These are phyloP conservation scores for Lithophane semibrunnea DNA, from an alignment of 2,888 invertebrate species.

Conservation along the genomic window DNA sequence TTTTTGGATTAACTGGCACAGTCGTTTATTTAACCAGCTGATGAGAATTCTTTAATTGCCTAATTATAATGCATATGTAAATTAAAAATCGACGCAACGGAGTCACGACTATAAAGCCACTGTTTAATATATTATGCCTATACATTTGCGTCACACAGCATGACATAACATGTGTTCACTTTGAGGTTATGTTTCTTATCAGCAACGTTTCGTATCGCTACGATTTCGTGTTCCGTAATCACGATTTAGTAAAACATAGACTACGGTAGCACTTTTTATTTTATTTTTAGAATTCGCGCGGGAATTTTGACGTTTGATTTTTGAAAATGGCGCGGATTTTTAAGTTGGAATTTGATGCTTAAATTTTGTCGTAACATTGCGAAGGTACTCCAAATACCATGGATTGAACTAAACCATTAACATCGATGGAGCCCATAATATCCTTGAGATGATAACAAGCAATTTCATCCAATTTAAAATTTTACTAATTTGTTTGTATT, in stretches of 20 bases:
- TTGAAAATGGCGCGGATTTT: conserved; percentile 48
- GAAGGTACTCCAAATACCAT: not conserved
- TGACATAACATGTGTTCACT: conserved; percentile 64
- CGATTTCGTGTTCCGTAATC: conserved; percentile 41
- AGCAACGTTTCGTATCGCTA: conserved; percentile 24
- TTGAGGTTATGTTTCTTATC: conserved; percentile 67
- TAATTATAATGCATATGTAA: conserved; percentile 37
- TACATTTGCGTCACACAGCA: conserved; percentile 37
- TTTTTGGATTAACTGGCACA: not conserved
- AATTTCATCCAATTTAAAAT: not conserved
- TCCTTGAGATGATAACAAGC: not conserved
- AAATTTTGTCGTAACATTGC: not conserved
- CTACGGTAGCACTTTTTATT: conserved; percentile 29
- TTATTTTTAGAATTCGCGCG: conserved; percentile 41
- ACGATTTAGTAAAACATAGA: conserved; percentile 38
- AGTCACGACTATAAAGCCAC: conserved; percentile 8
- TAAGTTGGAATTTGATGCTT: not conserved
- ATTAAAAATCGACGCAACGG: conserved; percentile 29
- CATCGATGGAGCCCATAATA: not conserved
- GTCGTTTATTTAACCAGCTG: conserved; percentile 28
- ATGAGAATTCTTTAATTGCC: conserved; percentile 35
- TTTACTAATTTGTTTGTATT: too few species aligned
- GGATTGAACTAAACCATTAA: not conserved
- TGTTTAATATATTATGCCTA: conserved; percentile 17
- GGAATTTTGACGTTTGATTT: conserved; percentile 42